Base-by-base conservation (phyloP, 2,888 invertebrate species). In the Timema cristinae region DNA sequence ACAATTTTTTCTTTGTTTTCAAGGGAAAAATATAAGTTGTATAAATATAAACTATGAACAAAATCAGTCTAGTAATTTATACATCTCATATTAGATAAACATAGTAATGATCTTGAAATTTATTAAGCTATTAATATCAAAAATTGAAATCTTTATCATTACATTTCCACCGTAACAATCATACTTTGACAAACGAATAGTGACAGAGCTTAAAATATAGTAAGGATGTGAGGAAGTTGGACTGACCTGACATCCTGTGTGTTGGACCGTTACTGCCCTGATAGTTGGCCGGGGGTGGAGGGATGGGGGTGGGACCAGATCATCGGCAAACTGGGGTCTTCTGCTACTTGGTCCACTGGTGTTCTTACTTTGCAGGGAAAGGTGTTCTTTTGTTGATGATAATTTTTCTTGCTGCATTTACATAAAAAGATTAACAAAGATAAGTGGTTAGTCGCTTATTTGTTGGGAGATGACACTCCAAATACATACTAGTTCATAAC, bases 251-350 rank as follows among this genome's bases (percentile, higher is more conserved):
- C 50, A 70, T 66, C 48, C 70, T 51, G 7, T 59, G 71, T 32
- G 52, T 70, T 32, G 52, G 50, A 10, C 72, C 51, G 10, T 50
- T 61, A 68, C 72, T 73, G 54, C 71, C 73, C 16, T 81, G 81
- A 76, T 89, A 89, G 81, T 89, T 86, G 73, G 85, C 79, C 72
- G 90, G 90, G 76, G 88, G 84, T 71, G 90, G 89, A 75, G 90
- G 90, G 75, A 89, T 84, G 89, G 89, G 72, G 88, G 88, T 68
- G 90, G 91, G 7, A 47, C 48, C 48, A 63, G 47, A 11, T 71
- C 73, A 54, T 47, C 47, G 32, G 67, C n/a, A n/a, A 67, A 16
- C 10, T 32, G 47, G 51, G 10, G 56, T n/a, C 51, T 69, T 67
- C 69, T 67, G 66, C 54, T 67, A 32, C 32, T 32, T 32, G 32